Evolutionary conservation across 2,888 invertebrate species (phyloP).

Genomic region (Aleiodes testaceus): DNA sequence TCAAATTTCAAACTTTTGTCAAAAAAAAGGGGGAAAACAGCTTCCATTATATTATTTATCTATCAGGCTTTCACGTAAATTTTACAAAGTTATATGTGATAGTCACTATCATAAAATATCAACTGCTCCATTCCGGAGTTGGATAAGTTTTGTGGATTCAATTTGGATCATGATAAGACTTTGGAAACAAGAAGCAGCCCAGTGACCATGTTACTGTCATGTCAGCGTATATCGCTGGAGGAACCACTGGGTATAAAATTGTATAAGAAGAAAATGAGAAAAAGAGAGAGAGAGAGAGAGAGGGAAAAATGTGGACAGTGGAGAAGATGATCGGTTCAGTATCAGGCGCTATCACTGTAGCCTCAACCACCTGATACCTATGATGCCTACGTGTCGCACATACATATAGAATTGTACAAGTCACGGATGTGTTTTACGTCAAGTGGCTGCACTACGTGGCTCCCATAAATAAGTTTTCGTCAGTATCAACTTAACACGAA

Average conservation of each 20-base stretch:
- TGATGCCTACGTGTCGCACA: constrained; percentile 42
- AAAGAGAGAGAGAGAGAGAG: neutral
- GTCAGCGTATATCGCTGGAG: constrained; percentile 52
- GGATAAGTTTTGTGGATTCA: constrained; percentile 36
- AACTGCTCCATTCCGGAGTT: neutral
- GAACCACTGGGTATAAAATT: constrained; percentile 30
- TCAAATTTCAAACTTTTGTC: neutral
- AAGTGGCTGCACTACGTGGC: constrained; percentile 15
- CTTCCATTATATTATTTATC: neutral
- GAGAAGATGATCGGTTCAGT: neutral
- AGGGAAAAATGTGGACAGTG: neutral
- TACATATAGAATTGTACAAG: constrained; percentile 30
- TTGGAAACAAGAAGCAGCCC: constrained; percentile 30
- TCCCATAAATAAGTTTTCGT: constrained; percentile 7
- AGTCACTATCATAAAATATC: neutral
- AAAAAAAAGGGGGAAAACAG: neutral
- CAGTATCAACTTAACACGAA: constrained; percentile 11
- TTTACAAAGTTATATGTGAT: neutral
- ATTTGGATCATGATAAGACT: constrained; percentile 55
- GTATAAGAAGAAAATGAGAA: neutral
- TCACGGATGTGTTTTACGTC: constrained; percentile 38
- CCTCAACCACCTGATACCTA: constrained; percentile 42
- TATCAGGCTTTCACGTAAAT: neutral
- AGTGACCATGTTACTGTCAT: constrained; percentile 50
- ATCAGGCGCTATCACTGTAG: constrained; percentile 31